These are phyloP conservation scores for Sebastes itinus DNA, from an alignment of 2,797 vertebrate genomes.

Conservation along the genomic window DNA sequence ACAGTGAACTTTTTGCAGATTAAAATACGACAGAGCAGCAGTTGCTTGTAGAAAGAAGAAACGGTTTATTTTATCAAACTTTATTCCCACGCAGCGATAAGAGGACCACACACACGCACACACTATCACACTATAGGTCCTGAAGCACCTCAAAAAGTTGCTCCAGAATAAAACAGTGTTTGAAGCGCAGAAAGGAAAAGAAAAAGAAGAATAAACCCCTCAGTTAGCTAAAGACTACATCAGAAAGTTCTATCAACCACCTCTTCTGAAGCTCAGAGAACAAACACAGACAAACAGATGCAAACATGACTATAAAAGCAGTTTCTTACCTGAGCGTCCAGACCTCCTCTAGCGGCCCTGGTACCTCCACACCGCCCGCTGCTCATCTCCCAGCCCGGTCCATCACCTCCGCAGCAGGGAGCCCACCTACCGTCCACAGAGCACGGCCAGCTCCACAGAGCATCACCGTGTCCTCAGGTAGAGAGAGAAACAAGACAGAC, in stretches of 20 bases:
- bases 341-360: conserved; percentile 44
- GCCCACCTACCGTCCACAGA: conserved; percentile 15
- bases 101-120: too few relatives aligned
- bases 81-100: background rate
- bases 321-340: conserved; percentile 60
- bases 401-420: conserved; percentile 43
- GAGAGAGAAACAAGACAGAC: background rate
- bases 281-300: background rate
- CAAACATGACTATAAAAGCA: background rate
- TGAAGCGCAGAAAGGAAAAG: too few relatives aligned
- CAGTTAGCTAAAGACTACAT: rapidly evolving
- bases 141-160: background rate
- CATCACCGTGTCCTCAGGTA: background rate
- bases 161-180: background rate
- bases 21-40: background rate
- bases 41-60: background rate
- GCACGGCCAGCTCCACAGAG: background rate
- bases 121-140: background rate
- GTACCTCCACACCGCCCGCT: conserved; percentile 38
- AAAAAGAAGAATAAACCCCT: background rate
- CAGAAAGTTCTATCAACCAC: background rate
- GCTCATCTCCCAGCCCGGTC: conserved; percentile 50
- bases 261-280: background rate
- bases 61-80: background rate
- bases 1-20: too few relatives aligned